phyloP scores from a whole-genome alignment of 2,113 vertebrate genomes.

The Microtus pennsylvanicus region DNA sequence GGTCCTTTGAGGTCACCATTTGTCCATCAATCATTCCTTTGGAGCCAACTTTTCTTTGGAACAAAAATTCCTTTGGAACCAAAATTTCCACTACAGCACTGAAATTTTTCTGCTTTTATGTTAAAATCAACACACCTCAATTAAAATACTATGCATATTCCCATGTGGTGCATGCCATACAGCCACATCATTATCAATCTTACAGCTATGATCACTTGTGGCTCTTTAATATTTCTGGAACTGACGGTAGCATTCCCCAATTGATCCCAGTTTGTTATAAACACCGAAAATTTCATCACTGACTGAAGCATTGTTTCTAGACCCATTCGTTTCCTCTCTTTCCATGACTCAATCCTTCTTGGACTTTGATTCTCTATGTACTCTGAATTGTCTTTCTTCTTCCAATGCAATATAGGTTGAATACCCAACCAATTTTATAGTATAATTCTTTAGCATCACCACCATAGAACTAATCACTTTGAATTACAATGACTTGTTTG shows the following conservation, averaged over 20 bases:
- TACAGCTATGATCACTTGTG: not conserved
- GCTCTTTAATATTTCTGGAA: not conserved
- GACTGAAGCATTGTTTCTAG: not conserved
- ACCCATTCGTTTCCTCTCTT: not conserved
- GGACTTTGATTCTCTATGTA: not conserved
- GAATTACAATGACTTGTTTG: constrained; percentile 46
- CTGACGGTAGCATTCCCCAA: not conserved
- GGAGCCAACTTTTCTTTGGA: not conserved
- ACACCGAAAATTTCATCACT: not conserved
- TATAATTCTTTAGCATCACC: not conserved
- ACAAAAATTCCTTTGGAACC: not conserved
- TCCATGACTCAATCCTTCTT: not conserved
- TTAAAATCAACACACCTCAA: constrained; percentile 7
- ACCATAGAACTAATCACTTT: not conserved
- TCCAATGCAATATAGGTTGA: not conserved
- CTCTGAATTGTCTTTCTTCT: not conserved
- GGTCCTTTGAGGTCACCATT: not conserved
- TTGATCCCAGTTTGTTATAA: constrained; percentile 29
- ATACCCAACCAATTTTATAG: not conserved
- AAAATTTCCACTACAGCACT: not conserved
- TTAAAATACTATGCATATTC: not conserved
- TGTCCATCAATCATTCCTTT: not conserved
- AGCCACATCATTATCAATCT: not conserved
- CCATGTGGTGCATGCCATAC: not conserved
- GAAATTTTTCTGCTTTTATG: not conserved